phyloP scores from a whole-genome alignment of 2,888 invertebrate species.

The Tridacna crocea region DNA sequence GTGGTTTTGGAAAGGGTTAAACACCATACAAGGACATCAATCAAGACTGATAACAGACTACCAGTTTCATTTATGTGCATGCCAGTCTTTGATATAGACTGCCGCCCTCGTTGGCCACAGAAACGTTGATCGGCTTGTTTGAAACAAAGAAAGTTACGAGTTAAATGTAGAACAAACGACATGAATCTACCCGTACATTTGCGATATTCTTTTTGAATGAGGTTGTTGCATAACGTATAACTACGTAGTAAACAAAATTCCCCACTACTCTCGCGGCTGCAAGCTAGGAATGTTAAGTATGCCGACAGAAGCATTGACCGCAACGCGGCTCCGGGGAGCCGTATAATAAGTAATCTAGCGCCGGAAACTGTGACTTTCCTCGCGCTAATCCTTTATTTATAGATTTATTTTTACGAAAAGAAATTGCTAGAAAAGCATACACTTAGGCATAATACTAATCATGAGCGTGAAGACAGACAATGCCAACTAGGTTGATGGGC shows the following conservation, averaged over 20 bases:
- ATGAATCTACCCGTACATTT: neutral
- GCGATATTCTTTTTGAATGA: conserved; percentile 11
- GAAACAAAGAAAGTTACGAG: too few species aligned
- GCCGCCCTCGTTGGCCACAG: too few species aligned
- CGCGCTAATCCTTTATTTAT: neutral
- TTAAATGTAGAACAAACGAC: neutral
- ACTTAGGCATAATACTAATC: too few species aligned
- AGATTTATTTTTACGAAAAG: neutral
- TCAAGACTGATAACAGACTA: too few species aligned
- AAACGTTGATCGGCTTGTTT: too few species aligned
- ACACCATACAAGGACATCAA: too few species aligned
- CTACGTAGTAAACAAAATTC: conserved; percentile 29
- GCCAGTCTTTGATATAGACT: too few species aligned
- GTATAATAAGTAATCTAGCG: neutral
- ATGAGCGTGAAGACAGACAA: too few species aligned
- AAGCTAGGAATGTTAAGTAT: conserved; percentile 8
- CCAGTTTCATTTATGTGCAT: too few species aligned
- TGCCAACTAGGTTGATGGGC: too few species aligned
- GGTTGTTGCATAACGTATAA: conserved; percentile 22
- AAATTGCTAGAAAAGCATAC: too few species aligned
- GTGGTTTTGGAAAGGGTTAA: too few species aligned
- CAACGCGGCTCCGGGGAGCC: conserved; percentile 4
- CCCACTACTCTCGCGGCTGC: neutral
- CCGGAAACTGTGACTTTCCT: neutral
- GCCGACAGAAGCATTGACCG: neutral